Percentiles rank a stretch among this genome's conserved stretches.
These are phyloP conservation scores for Leucophora obtusa DNA, from an alignment of 2,888 invertebrate genomes.

Conservation along the genomic window DNA sequence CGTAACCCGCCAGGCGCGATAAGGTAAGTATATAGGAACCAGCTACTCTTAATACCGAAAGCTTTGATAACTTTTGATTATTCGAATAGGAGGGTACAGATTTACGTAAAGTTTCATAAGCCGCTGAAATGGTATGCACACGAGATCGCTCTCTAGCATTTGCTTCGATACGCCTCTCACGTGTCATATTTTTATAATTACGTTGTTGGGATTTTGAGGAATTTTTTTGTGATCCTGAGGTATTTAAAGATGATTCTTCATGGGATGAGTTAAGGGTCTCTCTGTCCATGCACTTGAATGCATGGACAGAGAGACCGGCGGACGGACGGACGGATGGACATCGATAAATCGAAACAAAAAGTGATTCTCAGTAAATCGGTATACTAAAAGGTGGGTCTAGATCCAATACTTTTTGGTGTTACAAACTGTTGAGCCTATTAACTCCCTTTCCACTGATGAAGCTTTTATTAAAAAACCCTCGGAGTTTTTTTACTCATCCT, in stretches of 20 bases:
- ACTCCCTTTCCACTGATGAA: too few species aligned
- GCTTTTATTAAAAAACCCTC: too few species aligned
- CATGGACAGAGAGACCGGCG: too few species aligned
- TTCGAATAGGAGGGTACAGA: slow-evolving; percentile 94
- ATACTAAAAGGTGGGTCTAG: too few species aligned
- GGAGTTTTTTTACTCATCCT: too few species aligned
- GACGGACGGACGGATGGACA: too few species aligned
- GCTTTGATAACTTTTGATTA: slow-evolving; percentile 94
- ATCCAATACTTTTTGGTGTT: too few species aligned
- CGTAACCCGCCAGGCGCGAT: slow-evolving; percentile 86
- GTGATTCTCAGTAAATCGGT: too few species aligned
- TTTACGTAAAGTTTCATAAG: slow-evolving; percentile 91
- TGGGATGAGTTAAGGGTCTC: slow-evolving; percentile 64
- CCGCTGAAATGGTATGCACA: slow-evolving; percentile 97
- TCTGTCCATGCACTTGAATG: too few species aligned
- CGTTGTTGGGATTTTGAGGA: slow-evolving; percentile 83
- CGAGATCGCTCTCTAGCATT: slow-evolving; percentile 95
- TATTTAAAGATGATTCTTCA: slow-evolving; percentile 63
- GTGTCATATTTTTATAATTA: slow-evolving; percentile 97
- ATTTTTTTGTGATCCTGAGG: slow-evolving; percentile 53
- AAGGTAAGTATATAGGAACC: slow-evolving; percentile 95
- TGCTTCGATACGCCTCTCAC: slow-evolving; percentile 94
- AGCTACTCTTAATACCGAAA: slow-evolving; percentile 94
- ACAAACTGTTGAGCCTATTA: too few species aligned
- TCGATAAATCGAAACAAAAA: too few species aligned